These are phyloP conservation scores for Neelides sp. DNA, from an alignment of 1,140 invertebrate genomes.

Conservation along the genomic window DNA sequence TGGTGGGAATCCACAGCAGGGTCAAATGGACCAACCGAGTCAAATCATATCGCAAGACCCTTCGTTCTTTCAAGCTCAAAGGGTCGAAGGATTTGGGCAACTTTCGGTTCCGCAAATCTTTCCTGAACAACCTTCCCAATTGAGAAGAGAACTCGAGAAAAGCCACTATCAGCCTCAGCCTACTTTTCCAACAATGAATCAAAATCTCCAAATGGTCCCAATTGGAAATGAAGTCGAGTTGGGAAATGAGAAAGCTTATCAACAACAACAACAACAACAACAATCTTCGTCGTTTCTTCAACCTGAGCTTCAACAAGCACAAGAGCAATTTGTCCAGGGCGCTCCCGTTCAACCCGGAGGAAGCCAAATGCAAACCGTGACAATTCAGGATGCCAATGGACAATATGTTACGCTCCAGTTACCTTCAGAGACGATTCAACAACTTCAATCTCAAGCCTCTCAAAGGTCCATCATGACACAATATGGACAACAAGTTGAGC, in stretches of 20 bases:
- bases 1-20: too few relatives aligned
- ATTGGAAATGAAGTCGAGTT: neutral
- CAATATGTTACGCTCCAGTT: constrained; percentile 22
- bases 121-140: too few relatives aligned
- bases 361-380: constrained; percentile 4
- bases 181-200: too few relatives aligned
- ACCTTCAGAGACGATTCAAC: constrained; percentile 51
- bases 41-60: too few relatives aligned
- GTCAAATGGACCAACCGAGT: too few relatives aligned
- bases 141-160: too few relatives aligned
- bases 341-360: neutral
- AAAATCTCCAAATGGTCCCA: too few relatives aligned
- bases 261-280: neutral
- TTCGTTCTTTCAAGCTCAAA: too few relatives aligned
- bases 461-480: constrained; percentile 57
- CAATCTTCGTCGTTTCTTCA: too few relatives aligned
- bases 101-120: too few relatives aligned
- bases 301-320: neutral
- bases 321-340: neutral
- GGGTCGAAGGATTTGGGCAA: too few relatives aligned
- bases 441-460: constrained; percentile 47
- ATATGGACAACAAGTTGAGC: constrained; percentile 41
- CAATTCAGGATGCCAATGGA: constrained; percentile 21
- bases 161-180: too few relatives aligned
- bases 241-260: neutral